A percentile compares a stretch with the other conserved stretches of the same genome.
These are phyloP conservation scores for Crepidodera aurea DNA, from an alignment of 2,888 invertebrate genomes.

Conservation along the genomic window DNA sequence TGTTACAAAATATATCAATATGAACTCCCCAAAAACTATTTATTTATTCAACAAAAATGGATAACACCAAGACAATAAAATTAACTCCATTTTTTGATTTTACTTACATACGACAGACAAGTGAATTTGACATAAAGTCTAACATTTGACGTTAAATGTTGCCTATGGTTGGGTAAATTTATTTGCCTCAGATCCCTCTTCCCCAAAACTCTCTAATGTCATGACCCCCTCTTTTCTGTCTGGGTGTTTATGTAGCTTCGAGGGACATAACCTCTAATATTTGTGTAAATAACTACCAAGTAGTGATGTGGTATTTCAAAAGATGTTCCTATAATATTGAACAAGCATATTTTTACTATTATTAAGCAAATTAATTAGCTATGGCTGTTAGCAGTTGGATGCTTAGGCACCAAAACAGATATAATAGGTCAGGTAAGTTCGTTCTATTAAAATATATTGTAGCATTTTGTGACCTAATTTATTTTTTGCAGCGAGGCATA, in stretches of 20 bases:
- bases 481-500: constrained; percentile 61
- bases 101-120: too few relatives aligned
- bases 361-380: constrained; percentile 25
- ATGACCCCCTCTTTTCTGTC: not conserved
- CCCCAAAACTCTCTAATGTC: not conserved
- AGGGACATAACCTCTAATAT: constrained; percentile 35
- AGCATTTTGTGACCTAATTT: constrained; percentile 20
- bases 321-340: constrained; percentile 32
- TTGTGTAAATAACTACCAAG: constrained; percentile 35
- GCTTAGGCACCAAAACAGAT: constrained; percentile 63
- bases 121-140: too few relatives aligned
- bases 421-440: constrained; percentile 57
- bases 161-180: too few relatives aligned
- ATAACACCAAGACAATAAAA: too few relatives aligned
- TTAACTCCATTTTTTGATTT: too few relatives aligned
- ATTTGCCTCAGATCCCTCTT: not conserved
- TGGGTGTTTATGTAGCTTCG: not conserved
- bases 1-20: too few relatives aligned
- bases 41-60: too few relatives aligned
- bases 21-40: too few relatives aligned
- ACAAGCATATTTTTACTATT: constrained; percentile 34
- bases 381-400: constrained; percentile 68
- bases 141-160: too few relatives aligned
- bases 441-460: constrained; percentile 24
- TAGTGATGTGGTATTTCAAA: constrained; percentile 31